Base-by-base conservation (phyloP, 2,888 invertebrate species). In the Hesperia comma region DNA sequence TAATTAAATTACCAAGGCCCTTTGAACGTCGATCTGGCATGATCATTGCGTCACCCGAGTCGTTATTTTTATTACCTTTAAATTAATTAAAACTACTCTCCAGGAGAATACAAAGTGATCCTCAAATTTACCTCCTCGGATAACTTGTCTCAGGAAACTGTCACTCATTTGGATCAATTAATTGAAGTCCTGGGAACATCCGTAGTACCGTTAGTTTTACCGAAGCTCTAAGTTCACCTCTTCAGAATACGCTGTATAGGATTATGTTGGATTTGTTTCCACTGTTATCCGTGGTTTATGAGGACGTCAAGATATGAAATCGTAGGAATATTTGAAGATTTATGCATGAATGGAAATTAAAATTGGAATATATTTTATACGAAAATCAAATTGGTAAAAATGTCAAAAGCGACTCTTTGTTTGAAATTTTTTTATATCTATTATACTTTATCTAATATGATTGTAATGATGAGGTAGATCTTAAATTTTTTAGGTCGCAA, bases 261-360 rank as follows among this genome's bases (percentile, higher is more conserved):
- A 51, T 51, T 51, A 51, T 14, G 51, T 51, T 5, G 8, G 51
- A 21, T 51, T 51, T 51, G 51, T 51, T 51, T 21, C 51, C 51
- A 51, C 1, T 51, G 51, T 26, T 14, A 6, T 26, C 26, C 51
- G 21, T 21, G 3, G 6, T 6, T 21, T 14, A 19, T 19, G 7
- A 10, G 7, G n/a, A 12, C 19, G 10, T 8, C 14, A 21, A 19
- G 7, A 5, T 2, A 6, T 26, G 26, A 19, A 5, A 14, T 15
- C 6, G 43, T 15, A 15, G 0, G 1, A n/a, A 46, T 7, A 6
- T 46, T 3, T 46, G 46, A 46, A 17, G n/a, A 17, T 37, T 1
- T 7, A 26, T 37, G 12, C 12, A 37, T 12, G 2, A 37, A 37
- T 8, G 37, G 26, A 5, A 4, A 26, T 26, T 5, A 26, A 2